Evolutionary conservation across 2,888 invertebrate species (phyloP), one percentile per base, ranked within the genome.

Genomic region (Netelia virgata): DNA sequence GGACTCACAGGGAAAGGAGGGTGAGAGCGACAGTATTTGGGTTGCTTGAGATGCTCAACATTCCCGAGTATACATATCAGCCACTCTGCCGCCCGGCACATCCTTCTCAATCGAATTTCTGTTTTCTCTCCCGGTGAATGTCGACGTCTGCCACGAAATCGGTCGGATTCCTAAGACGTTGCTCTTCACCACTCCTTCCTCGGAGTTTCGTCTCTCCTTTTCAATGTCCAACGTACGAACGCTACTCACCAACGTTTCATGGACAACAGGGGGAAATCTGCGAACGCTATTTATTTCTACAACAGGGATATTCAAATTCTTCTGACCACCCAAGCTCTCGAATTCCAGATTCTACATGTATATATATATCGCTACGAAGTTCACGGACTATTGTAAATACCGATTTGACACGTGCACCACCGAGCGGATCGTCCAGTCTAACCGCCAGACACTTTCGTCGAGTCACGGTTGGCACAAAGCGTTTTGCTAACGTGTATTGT

Each of bases 51-150:
- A 93, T 92, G 90, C 92, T 90, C 89, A 82, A 88, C 88, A 93
- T 93, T 93, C 92, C 88, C 88, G 66, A 53, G 80, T 79, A 73
- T 50, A 82, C 59, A 75, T 77, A 75, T 23, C 75, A 84, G 75
- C 78, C 84, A 78, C 64, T 75, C 78, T 23, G 57, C 74, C 57
- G 85, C 80, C 86, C 87, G 86, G 86, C 90, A 88, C 90, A 91
- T 91, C 91, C 89, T 91, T 92, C 90, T 88, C 93, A 90, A 93
- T 93, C 91, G 93, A 91, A 93, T 92, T 92, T 81, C 92, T 88
- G 92, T 91, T 92, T 93, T 90, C 91, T 89, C 84, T 53, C 41
- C 41, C 68, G 57, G 74, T 14, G 50, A 70, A 50, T 66, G 68
- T 81, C 90, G 84, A 87, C 87, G 88, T 85, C 87, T 83, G 85